Base-by-base conservation (phyloP, 2,113 vertebrate genomes). In the Beaufortia kweichowensis region DNA sequence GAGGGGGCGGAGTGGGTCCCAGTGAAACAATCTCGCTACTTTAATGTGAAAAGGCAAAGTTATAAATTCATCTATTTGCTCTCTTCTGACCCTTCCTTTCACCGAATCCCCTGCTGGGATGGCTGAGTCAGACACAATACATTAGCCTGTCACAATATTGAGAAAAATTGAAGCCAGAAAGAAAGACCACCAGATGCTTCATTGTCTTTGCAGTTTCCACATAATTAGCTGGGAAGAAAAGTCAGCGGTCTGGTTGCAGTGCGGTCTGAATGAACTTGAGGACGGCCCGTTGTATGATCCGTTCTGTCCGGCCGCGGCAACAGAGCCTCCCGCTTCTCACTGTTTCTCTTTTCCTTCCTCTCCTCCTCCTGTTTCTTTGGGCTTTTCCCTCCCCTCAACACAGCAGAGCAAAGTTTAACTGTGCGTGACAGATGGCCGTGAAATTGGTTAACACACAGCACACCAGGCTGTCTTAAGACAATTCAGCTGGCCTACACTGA, bases 31-130 rank as follows among this genome's bases (percentile, higher is more conserved):
- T 94, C 87, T 86, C 79, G 31, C 88, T 89, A 89, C 90, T 93
- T 91, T 90, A 91, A 93, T 90, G 90, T 89, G 85, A 95, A 96
- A 95, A 94, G 94, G 76, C 85, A 94, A 92, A 94, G 95, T 96
- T 97, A 97, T 97, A 98, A 96, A 98, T 98, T 98, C 96, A 98
- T 98, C 94, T 96, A 92, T 98, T 98, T 98, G 96, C 95, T 97
- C 96, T 94, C 91, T 86, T 86, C 92, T 96, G 96, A 98, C 96
- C 95, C 92, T 90, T 86, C 90, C 94, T 91, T 95, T 92, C 93
- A 89, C 90, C 85, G 86, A 87, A 90, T 90, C 90, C 92, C 89
- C 86, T 89, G 88, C 91, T 86, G 93, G 90, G 93, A 90, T 92
- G 85, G 90, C 90, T 89, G 91, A 92, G 91, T 93, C 94, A 91